A percentile compares a stretch with the other conserved stretches of the same genome.
Conservation (phyloP, 2,888 invertebrate genomes). For the Artemia sp. region DNA sequence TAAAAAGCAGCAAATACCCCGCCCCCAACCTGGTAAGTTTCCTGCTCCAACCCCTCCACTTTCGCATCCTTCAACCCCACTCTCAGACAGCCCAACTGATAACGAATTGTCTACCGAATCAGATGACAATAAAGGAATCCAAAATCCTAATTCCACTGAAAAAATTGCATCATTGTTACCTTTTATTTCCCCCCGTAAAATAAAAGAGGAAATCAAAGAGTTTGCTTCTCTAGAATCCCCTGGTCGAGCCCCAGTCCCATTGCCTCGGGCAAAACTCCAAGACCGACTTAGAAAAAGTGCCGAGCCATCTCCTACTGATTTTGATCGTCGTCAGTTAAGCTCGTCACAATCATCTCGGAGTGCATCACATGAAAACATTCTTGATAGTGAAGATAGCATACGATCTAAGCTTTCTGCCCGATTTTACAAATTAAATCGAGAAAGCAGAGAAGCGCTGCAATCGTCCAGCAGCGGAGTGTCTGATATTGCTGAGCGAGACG, state of each 20-base stretch:
- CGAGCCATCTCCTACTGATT: slow-evolving; percentile 13
- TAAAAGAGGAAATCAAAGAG: background rate
- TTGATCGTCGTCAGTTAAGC: slow-evolving; percentile 4
- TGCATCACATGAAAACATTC: slow-evolving; percentile 51
- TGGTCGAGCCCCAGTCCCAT: slow-evolving; percentile 1
- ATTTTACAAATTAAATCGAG: slow-evolving; percentile 19
- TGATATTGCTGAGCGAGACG: slow-evolving; percentile 42
- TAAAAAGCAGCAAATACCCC: background rate
- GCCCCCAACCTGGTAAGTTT: slow-evolving; percentile 8
- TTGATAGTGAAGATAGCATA: slow-evolving; percentile 40
- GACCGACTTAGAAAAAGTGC: slow-evolving; percentile 33
- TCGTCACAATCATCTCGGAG: slow-evolving; percentile 45
- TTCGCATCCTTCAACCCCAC: slow-evolving; percentile 11
- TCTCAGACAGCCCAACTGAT: slow-evolving; percentile 46
- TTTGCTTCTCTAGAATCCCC: background rate
- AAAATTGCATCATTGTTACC: slow-evolving; percentile 14
- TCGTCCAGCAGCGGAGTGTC: slow-evolving; percentile 37
- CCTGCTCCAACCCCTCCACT: slow-evolving; percentile 14
- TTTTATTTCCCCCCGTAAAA: background rate
- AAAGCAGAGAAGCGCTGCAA: slow-evolving; percentile 22
- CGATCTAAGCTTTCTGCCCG: slow-evolving; percentile 31
- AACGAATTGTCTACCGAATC: slow-evolving; percentile 29
- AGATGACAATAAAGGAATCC: slow-evolving; percentile 19
- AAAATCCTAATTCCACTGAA: slow-evolving; percentile 9
- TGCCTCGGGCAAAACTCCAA: slow-evolving; percentile 32